These are phyloP conservation scores for Lacanobia wlatinum DNA, from an alignment of 2,888 invertebrate species.

Conservation along the genomic window DNA sequence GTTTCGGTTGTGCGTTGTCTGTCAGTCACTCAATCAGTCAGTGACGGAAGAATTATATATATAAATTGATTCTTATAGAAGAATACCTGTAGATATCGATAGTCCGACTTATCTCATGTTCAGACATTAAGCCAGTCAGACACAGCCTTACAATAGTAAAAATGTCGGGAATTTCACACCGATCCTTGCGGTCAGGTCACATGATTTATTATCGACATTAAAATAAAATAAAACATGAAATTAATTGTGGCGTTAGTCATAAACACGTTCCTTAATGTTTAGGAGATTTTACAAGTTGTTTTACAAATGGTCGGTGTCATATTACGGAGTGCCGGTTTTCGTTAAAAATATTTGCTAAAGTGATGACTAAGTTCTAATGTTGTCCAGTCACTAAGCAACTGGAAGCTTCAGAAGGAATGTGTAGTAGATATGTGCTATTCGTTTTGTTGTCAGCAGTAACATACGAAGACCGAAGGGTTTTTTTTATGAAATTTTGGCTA, in stretches of 20 bases:
- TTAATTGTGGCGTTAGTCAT: conserved; percentile 56
- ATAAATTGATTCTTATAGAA: no score
- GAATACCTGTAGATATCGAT: no score
- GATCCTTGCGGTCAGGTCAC: conserved; percentile 39
- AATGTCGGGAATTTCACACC: conserved; percentile 50
- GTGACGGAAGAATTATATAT: no score
- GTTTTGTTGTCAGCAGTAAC: not conserved
- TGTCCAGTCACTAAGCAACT: conserved; percentile 8
- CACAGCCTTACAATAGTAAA: conserved; percentile 15
- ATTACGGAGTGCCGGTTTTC: conserved; percentile 34
- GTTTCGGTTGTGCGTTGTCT: no score
- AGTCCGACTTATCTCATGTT: no score
- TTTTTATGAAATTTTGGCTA: no score
- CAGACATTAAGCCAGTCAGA: not conserved
- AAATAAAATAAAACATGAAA: conserved; percentile 46
- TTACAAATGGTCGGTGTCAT: conserved; percentile 42
- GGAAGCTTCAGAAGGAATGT: conserved; percentile 18
- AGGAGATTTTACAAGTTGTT: conserved; percentile 31
- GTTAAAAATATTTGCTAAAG: conserved; percentile 15
- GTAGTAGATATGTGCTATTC: not conserved
- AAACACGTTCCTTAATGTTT: conserved; percentile 50
- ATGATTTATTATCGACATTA: conserved; percentile 51
- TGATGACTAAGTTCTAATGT: conserved; percentile 31
- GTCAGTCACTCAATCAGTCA: no score
- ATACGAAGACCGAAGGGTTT: no score